phyloP scores from a whole-genome alignment of 1,140 invertebrate genomes.

The Gerris buenoi region DNA sequence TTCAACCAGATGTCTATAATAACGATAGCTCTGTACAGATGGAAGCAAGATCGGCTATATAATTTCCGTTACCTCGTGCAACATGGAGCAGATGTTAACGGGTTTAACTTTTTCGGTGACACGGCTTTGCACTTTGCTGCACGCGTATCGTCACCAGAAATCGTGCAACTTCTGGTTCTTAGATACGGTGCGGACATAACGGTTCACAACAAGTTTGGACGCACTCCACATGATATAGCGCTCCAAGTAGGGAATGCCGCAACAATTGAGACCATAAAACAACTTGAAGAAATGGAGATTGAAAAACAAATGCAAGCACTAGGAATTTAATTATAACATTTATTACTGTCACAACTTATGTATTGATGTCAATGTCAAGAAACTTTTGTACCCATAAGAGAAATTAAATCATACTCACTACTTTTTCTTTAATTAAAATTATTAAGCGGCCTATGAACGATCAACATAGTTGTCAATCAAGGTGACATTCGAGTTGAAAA shows the following conservation, averaged over 20 bases:
- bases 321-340: neutral
- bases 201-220: neutral
- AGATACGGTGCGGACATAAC: neutral
- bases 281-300: neutral
- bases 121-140: neutral
- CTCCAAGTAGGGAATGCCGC: neutral
- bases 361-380: too few relatives aligned
- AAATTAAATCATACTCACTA: too few relatives aligned
- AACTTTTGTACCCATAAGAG: too few relatives aligned
- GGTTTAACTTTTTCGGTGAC: neutral
- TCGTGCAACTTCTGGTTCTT: neutral
- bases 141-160: neutral
- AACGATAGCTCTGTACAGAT: neutral
- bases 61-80: neutral
- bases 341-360: too few relatives aligned
- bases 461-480: too few relatives aligned
- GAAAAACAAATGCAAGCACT: neutral
- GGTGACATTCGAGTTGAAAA: too few relatives aligned
- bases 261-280: neutral
- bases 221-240: neutral
- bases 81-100: neutral
- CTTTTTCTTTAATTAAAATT: too few relatives aligned
- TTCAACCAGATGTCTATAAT: neutral
- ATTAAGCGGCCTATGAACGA: too few relatives aligned
- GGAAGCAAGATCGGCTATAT: neutral